Base-by-base conservation (phyloP, 1,140 invertebrate species). In the Drosophila saltans region DNA sequence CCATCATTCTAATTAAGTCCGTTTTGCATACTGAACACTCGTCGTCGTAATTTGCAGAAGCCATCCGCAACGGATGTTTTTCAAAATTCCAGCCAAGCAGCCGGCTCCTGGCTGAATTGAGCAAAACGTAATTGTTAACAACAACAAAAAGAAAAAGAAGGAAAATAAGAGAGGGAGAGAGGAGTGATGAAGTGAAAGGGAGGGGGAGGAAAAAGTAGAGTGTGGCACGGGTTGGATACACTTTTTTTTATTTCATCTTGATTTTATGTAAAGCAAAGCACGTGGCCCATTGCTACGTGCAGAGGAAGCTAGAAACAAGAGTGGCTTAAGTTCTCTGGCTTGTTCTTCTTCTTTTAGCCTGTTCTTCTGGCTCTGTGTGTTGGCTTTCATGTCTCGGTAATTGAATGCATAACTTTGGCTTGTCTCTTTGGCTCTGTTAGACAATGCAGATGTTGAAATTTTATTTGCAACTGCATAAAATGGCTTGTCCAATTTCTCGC, bases 11-110 rank as follows among this genome's bases (percentile, higher is more conserved):
- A 59, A 59, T 59, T 59, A 59, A 59, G 57, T 39, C 57, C 57
- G 57, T 59, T 59, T 59, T 59, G 57, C 57, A 59, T 59, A 59
- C 33, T 59, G 57, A 59, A 59, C 57, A 59, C 57, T 59, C 57
- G 16, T 16, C 16, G 16, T 16, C 16, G 36, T 59, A 59, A 59
- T 59, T 59, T 59, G 33, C 57, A 24, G 16, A 26, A 59, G 57
- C 57, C 57, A 59, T 59, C 57, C 57, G 57, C 45, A 26, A 26
- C 45, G 45, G 45, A 52, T 52, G 45, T 52, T 52, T 52, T 52
- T 52, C 45, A 52, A 52, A 52, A 52, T 52, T 52, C 45, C 45
- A 52, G 21, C 45, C 45, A 48, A 48, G 45, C 28, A 4, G 28
- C 28, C 45, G 16, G 16, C 45, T 48, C 21, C 45, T 52, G 45